These are phyloP conservation scores for Mastigias papua DNA, from an alignment of 30 jellyfish, hydroid and myxozoan species.

Conservation along the genomic window DNA sequence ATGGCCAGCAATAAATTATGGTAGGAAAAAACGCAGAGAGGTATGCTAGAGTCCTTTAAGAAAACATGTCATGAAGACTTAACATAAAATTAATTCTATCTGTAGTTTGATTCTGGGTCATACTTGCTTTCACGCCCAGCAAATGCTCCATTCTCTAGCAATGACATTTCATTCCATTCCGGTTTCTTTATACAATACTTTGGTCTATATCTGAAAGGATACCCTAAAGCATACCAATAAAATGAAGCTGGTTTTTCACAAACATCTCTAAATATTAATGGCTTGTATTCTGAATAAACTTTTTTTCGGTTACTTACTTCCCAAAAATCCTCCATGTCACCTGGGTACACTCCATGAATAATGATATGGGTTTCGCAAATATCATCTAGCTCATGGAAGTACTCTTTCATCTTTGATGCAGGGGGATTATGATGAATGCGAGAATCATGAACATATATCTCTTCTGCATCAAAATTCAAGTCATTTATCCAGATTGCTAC, in stretches of 20 bases:
- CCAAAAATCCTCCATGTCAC: slow-evolving; percentile 77
- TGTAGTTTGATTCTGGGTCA: too few species aligned
- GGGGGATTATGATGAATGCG: slow-evolving; percentile 88
- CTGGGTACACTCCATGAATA: slow-evolving; percentile 77
- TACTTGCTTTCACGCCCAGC: slow-evolving; percentile 59
- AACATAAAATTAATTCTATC: too few species aligned
- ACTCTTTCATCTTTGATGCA: slow-evolving; percentile 61
- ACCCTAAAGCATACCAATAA: slow-evolving; percentile 63
- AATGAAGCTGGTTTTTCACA: slow-evolving; percentile 41
- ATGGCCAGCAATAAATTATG: too few species aligned
- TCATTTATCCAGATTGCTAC: slow-evolving; percentile 79
- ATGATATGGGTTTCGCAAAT: slow-evolving; percentile 70
- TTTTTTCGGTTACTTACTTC: slow-evolving; percentile 20
- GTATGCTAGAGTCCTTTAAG: too few species aligned
- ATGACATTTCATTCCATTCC: slow-evolving; percentile 27
- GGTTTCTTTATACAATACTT: slow-evolving; percentile 54
- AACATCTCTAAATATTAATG: not conserved
- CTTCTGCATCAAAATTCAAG: slow-evolving; percentile 61
- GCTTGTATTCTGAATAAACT: slow-evolving; percentile 12
- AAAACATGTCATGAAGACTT: too few species aligned
- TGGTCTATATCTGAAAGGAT: slow-evolving; percentile 49
- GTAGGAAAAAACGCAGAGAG: too few species aligned
- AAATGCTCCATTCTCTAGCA: slow-evolving; percentile 45
- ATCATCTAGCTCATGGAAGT: slow-evolving; percentile 62
- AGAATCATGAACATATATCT: slow-evolving; percentile 61